Base-by-base conservation (phyloP, 1,140 invertebrate genomes). In the Ceratitis capitata region DNA sequence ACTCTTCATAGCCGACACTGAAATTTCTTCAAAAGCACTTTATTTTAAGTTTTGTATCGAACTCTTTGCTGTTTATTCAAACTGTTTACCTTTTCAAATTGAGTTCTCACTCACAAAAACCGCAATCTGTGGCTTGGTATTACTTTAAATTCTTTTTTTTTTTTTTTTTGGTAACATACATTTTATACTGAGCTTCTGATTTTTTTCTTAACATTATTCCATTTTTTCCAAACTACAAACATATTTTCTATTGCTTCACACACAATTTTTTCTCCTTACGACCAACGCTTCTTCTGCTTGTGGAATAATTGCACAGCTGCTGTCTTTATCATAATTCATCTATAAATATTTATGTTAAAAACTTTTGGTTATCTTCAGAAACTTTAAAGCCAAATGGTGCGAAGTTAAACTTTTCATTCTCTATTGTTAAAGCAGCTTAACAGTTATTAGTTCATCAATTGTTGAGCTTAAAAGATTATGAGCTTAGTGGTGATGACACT, bases 331-430 rank as follows among this genome's bases (percentile, higher is more conserved):
- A 78, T 78, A 78, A 78, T 78, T 78, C 69, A 26, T 45, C 9
- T 26, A 42, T 78, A 78, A 78, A 78, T 78, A 78, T 78, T 78
- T 78, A 78, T 78, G 69, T 78, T n/a, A 47, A 78, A 78, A 78
- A 78, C 69, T 78, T 78, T n/a, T 64, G 9, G 7, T 78, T 45
- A n/a, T 9, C 39, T 78, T 26, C 23, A 78, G 69, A 78, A 78
- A 78, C 39, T 78, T 78, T 78, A 78, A n/a, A 78, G 69, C 69
- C 69, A 78, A 78, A 78, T 78, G 69, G 69, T 78, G 69, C 69
- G 39, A 45, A 78, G 69, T 47, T 10, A 78, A 78, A 78, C 9
- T 78, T 78, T 69, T 45, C 19, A 78, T 45, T 78, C 23, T 39
- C 23, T 39, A 78, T 78, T 78, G 69, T 78, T 78, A 42, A 78